Base-by-base conservation (phyloP, 2,797 vertebrate species). In the Coranthus polyacanthus region DNA sequence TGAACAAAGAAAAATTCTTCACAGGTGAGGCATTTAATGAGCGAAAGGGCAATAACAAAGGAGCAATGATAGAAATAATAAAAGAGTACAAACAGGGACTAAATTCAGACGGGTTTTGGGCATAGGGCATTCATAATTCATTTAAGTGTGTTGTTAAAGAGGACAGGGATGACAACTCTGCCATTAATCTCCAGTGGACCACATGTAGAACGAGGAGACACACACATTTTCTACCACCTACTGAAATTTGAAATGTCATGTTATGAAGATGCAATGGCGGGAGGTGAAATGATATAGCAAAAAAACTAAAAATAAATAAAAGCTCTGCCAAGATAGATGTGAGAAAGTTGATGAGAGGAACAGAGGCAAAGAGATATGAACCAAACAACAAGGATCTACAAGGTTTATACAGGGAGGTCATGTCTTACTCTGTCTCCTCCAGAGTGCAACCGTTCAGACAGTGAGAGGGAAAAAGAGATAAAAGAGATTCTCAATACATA, bases 391-490 rank as follows among this genome's bases (percentile, higher is more conserved):
- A 49, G 56, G 42, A 64, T 69, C 38, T 52, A 59, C 56, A 75
- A 42, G 65, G 37, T 54, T 64, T 76, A 47, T 51, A 65, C 20
- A 16, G 13, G 37, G 55, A 68, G 77, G 76, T 71, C 60, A 72
- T 65, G 72, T 75, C 57, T 71, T 71, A 63, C 60, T 73, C 66
- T 68, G 60, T 67, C 75, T 77, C 22, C 59, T 68, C 59, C n/a
- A 32, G 38, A 71, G 75, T 36, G 54, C 60, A 77, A 66, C 36
- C 4, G 2, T 74, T 76, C 26, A 52, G 67, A 71, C 54, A 56
- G 50, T 2, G 34, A 53, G 26, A 71, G 12, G 38, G 29, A 62
- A 50, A 21, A 63, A 12, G 20, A 68, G 72, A 68, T 59, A 39
- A 51, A 74, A 61, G 56, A 17, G 17, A 64, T 21, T 57, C 42